These are phyloP conservation scores for Cephus sareptanus DNA, from an alignment of 2,888 invertebrate species.

Conservation along the genomic window DNA sequence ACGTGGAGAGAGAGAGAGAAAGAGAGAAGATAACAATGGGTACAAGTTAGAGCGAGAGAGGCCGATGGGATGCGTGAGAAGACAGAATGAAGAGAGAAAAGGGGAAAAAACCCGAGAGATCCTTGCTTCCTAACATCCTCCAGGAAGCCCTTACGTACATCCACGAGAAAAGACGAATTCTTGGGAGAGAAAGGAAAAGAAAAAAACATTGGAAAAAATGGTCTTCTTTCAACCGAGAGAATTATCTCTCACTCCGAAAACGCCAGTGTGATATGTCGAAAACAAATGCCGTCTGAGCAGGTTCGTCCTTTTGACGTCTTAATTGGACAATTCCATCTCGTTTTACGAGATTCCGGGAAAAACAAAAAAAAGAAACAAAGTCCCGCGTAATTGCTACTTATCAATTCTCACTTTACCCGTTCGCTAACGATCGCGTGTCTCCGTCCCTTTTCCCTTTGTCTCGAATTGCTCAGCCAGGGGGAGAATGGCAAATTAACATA, in stretches of 20 bases:
- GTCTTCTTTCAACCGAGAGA: background rate
- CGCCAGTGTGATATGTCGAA: background rate
- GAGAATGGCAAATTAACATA: slow-evolving; percentile 28
- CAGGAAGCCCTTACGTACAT: background rate
- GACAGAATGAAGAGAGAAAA: background rate
- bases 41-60: background rate
- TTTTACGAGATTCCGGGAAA: background rate
- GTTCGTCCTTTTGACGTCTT: background rate
- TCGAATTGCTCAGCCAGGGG: background rate
- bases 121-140: background rate
- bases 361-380: background rate
- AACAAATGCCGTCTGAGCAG: background rate
- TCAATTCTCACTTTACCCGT: background rate
- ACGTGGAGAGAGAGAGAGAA: background rate
- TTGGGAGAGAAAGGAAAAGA: background rate
- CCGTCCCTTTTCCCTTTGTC: background rate
- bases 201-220: background rate
- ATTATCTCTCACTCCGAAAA: background rate
- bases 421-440: background rate
- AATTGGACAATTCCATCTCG: background rate
- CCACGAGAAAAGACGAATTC: background rate
- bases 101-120: background rate
- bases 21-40: background rate
- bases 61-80: background rate
- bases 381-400: background rate